Base-by-base conservation (phyloP, 2,113 vertebrate genomes). In the Microtus montanus region DNA sequence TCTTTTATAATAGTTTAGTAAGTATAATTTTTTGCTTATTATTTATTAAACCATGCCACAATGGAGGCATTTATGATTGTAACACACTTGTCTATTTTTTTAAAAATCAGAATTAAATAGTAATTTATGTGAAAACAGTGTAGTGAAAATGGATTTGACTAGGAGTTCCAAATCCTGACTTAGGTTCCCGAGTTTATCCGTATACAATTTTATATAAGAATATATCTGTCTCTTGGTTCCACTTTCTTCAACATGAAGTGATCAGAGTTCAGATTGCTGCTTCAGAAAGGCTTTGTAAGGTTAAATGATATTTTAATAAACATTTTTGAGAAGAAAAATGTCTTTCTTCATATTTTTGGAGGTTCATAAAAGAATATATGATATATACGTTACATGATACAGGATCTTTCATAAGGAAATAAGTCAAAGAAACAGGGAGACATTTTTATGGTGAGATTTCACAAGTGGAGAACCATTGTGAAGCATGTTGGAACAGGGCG, bases 161-260 rank as follows among this genome's bases (percentile, higher is more conserved):
- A 87, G 54, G 41, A 89, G 4, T 28, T 71, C 64, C 26, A 86
- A 91, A 44, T 52, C 41, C 66, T 49, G 10, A 8, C 87, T 87
- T 92, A 35, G 15, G 52, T 13, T 20, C 13, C n/a, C 41, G 30
- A 61, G 61, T 93, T 63, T 80, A 19, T 12, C 26, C 71, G 19
- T 49, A 22, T 82, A 22, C 54, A 75, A 63, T 68, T 86, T 95
- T 85, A 47, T 33, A 2, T 71, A 91, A 92, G 84, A 80, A 90
- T 75, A 88, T 87, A 93, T 91, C 75, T 41, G 19, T 90, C 11
- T 93, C 61, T 77, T 70, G 93, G 64, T 33, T 92, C 88, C 28
- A 94, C 15, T 80, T 89, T 14, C 30, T 96, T 64, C 47, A 66
- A 41, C 58, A 2, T 61, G 93, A 93, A 95, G 85, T 33, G 47